phyloP scores from a whole-genome alignment of 92 coral and sea anemone genomes.

The Hydrozoanthus gracilis region DNA sequence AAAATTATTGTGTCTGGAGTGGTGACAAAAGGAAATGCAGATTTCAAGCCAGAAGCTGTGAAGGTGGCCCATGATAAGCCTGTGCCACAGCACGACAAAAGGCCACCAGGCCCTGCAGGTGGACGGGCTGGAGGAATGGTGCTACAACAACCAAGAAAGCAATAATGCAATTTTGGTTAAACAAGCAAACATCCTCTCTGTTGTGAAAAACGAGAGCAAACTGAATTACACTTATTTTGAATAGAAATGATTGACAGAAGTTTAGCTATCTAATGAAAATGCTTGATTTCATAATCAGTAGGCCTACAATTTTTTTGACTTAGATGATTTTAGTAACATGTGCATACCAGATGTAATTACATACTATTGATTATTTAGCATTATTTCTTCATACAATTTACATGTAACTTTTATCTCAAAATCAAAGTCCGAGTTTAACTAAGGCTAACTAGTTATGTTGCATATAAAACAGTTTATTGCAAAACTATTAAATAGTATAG shows the following conservation, averaged over 20 bases:
- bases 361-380: no score
- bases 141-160: conserved; percentile 96
- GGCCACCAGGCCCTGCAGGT: conserved; percentile 67
- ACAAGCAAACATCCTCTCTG: conserved; percentile 22
- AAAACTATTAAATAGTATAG: no score
- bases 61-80: conserved; percentile 97
- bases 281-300: not conserved
- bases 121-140: conserved; percentile 57
- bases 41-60: conserved; percentile 83
- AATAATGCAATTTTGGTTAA: conserved; percentile 40
- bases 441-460: no score
- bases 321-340: not conserved
- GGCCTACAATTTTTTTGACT: not conserved
- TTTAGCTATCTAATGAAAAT: not conserved
- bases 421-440: no score
- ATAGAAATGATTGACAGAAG: conserved; percentile 10
- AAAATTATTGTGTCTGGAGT: conserved; percentile 90
- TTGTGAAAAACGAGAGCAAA: conserved; percentile 4
- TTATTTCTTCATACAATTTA: no score
- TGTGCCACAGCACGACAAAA: conserved; percentile 84
- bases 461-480: no score
- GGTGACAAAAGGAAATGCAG: conserved; percentile 88
- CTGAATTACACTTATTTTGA: not conserved
- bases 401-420: no score
- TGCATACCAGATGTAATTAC: no score